Percentiles rank a stretch among this genome's conserved stretches.
These are phyloP conservation scores for Erythrolamprus reginae DNA, from an alignment of 2,113 vertebrate genomes.

Conservation along the genomic window DNA sequence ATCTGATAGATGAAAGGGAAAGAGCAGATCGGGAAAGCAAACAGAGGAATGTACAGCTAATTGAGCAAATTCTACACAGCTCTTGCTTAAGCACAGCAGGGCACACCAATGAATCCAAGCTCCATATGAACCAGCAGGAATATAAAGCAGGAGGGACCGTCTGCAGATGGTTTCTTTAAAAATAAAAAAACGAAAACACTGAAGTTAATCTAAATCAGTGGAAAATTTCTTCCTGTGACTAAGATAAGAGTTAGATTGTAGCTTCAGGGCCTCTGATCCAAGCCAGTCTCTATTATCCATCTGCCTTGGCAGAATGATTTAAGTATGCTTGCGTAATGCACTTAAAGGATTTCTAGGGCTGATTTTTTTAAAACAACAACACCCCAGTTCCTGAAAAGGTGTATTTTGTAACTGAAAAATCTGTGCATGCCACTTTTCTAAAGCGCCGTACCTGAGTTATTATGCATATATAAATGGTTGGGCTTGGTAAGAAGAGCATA, in stretches of 20 bases:
- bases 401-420: constrained; percentile 3
- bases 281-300: constrained; percentile 16
- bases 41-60: constrained; percentile 65
- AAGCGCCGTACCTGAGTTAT: background rate
- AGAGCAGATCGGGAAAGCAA: constrained; percentile 64
- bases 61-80: constrained; percentile 60
- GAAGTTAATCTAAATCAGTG: constrained; percentile 16
- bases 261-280: constrained; percentile 31
- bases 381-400: background rate
- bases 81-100: constrained; percentile 56
- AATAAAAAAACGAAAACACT: constrained; percentile 31
- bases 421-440: constrained; percentile 5
- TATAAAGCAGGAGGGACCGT: constrained; percentile 27
- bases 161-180: constrained; percentile 12
- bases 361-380: background rate
- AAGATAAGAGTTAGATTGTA: constrained; percentile 40
- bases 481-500: background rate
- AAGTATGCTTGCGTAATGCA: background rate
- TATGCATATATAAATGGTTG: background rate
- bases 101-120: constrained; percentile 32
- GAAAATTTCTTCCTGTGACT: constrained; percentile 19
- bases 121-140: constrained; percentile 46
- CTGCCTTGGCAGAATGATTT: constrained; percentile 18
- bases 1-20: constrained; percentile 69
- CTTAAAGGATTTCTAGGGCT: constrained; percentile 13